Conservation (phyloP, 2,113 vertebrate genomes). For the Podilymbus podiceps region DNA sequence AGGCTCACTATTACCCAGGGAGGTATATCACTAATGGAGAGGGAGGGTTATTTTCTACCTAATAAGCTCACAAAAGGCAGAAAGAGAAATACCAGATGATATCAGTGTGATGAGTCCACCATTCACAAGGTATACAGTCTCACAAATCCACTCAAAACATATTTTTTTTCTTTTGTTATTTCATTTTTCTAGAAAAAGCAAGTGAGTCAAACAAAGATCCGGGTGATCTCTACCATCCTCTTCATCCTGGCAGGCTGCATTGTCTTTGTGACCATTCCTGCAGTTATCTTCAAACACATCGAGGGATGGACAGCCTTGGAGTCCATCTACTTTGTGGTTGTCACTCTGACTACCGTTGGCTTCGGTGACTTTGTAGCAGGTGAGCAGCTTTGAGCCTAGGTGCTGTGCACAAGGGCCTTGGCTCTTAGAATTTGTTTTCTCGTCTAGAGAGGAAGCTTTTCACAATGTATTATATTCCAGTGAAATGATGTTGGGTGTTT, state of each 20-base stretch:
- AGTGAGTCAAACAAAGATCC: constrained; percentile 97
- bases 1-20: background rate
- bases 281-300: constrained; percentile 91
- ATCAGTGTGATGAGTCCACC: background rate
- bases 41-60: background rate
- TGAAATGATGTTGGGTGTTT: background rate
- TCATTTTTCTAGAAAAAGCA: constrained; percentile 85
- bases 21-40: background rate
- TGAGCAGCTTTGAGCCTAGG: constrained; percentile 43
- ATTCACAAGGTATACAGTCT: background rate
- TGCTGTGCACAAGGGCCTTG: background rate
- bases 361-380: constrained; percentile 99
- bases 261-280: constrained; percentile 95
- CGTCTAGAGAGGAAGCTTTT: background rate
- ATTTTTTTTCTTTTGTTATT: constrained; percentile 14
- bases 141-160: background rate
- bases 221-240: constrained; percentile 94
- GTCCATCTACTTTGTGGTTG: constrained; percentile 96
- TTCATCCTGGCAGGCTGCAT: constrained; percentile 95
- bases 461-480: background rate
- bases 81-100: background rate
- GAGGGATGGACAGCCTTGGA: constrained; percentile 95
- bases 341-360: constrained; percentile 95
- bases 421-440: background rate
- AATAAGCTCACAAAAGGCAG: background rate